Base-by-base conservation (phyloP, 1,140 invertebrate species). In the Scylla paramamosain region DNA sequence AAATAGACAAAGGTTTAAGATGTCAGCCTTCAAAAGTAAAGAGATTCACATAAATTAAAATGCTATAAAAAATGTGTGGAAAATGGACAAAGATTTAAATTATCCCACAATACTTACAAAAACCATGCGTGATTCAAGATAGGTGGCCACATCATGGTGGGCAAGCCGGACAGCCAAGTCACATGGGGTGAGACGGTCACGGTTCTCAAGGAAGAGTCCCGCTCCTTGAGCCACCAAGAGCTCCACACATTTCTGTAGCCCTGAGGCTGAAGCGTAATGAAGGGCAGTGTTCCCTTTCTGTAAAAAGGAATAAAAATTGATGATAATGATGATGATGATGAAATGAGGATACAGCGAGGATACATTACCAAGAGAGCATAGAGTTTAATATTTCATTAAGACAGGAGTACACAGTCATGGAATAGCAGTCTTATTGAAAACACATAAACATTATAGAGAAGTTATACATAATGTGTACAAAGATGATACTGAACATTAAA, bases 111-210 rank as follows among this genome's bases (percentile, higher is more conserved):
- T n/a, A 97, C 97, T 97, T 97, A 98, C 98, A 97, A 98, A 98
- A 93, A 98, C 97, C 98, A 98, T 98, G 96, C 97, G 97, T 25
- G 98, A 98, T 96, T 98, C 98, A 20, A 98, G 96, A 96, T 97
- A 97, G 12, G 97, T 96, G n/a, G 98, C 98, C 95, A 98, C 98
- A 89, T 97, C 97, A 96, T 97, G 97, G 96, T 98, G 97, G 7
- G 97, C 97, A 92, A 97, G 97, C 96, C 97, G 97, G 96, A 98
- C 97, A 7, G 98, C 98, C 96, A 98, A 96, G 97, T 98, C 98
- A 97, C 98, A 98, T 7, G 98, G 97, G 83, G 98, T 98, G 95
- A 97, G 96, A 94, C 97, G 97, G 46, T 97, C 97, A 77, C 97
- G 97, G 96, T 98, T 98, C 96, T 98, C 98, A 31, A 97, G 96